Percentiles rank a stretch among this genome's conserved stretches.
phyloP scores from a whole-genome alignment of 2,113 vertebrate genomes.

The Mastomys coucha region DNA sequence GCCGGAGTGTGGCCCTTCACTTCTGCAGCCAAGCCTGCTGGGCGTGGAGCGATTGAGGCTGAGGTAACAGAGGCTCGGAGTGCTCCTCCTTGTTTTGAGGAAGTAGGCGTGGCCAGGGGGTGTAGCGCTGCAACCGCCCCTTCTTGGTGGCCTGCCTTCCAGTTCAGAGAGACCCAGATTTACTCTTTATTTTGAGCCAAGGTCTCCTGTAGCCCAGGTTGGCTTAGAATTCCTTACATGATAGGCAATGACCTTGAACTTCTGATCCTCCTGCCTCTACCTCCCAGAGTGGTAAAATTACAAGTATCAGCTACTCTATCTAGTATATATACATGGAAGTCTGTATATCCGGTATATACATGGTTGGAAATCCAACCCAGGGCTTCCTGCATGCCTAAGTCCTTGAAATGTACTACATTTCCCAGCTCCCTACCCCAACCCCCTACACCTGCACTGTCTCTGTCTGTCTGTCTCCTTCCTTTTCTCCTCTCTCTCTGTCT shows the following conservation, averaged over 20 bases:
- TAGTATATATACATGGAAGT: neutral
- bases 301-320: neutral
- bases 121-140: neutral
- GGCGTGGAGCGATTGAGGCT: rapidly evolving
- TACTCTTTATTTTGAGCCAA: neutral
- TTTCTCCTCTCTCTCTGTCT: too few species aligned
- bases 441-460: neutral
- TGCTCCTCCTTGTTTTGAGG: neutral
- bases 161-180: neutral
- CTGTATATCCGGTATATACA: neutral
- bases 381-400: neutral
- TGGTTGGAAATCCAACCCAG: too few species aligned
- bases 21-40: too few species aligned
- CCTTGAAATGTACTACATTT: neutral
- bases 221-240: neutral
- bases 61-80: neutral
- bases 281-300: neutral
- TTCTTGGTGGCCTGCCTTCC: neutral
- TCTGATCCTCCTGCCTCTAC: neutral
- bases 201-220: neutral
- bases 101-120: neutral
- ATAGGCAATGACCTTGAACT: neutral
- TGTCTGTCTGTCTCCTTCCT: too few species aligned
- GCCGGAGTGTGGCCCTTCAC: rapidly evolving
- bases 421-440: neutral